A percentile compares a stretch with the other conserved stretches of the same genome.
Evolutionary conservation across 2,113 vertebrate species (phyloP).

Genomic region (Rhegmatorhina hoffmannsi): DNA sequence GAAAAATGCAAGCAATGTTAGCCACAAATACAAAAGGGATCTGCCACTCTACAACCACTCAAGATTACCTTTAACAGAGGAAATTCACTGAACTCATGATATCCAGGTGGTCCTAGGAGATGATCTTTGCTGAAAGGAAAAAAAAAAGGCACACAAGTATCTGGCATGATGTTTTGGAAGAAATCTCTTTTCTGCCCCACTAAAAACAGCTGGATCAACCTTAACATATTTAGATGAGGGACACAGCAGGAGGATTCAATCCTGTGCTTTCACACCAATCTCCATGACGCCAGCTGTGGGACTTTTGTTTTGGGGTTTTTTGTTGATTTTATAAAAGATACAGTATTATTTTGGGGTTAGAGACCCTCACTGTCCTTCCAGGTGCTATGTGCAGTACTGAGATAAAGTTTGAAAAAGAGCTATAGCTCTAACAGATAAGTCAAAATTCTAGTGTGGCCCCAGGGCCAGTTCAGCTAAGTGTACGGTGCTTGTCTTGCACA

Average conservation of each 20-base stretch:
- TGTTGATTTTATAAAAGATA: background rate
- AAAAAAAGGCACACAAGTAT: background rate
- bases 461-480: background rate
- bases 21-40: background rate
- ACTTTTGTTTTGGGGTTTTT: background rate
- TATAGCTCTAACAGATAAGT: background rate
- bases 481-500: background rate
- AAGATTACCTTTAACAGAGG: background rate
- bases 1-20: background rate
- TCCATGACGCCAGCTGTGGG: background rate
- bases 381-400: no score
- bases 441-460: background rate
- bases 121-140: background rate
- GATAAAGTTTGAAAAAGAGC: background rate
- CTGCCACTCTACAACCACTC: background rate
- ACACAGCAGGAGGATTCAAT: background rate
- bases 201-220: background rate
- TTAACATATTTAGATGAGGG: background rate
- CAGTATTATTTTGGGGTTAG: background rate
- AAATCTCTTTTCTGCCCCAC: background rate
- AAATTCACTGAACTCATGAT: background rate
- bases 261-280: background rate
- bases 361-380: background rate
- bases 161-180: background rate
- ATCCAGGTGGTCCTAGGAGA: background rate